Evolutionary conservation across 2,888 invertebrate genomes (phyloP).

Genomic region (Pollenia griseotomentosa): DNA sequence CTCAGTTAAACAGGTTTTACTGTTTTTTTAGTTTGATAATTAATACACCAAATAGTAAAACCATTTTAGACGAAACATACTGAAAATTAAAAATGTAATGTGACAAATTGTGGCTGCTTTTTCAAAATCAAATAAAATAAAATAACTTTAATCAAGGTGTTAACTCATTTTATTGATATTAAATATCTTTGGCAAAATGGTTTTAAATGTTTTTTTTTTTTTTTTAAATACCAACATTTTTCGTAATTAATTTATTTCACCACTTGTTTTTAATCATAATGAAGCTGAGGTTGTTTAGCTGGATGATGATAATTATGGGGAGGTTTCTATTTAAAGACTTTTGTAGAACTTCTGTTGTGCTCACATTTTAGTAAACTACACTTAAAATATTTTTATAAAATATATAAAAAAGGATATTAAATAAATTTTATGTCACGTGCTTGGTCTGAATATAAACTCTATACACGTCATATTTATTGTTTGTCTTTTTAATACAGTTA

Average conservation of each 20-base stretch:
- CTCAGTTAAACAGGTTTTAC: neutral
- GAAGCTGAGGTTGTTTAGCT: conserved; percentile 4
- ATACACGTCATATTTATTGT: conserved; percentile 32
- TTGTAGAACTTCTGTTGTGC: neutral
- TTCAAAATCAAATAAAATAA: conserved; percentile 2
- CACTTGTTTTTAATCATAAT: conserved; percentile 42
- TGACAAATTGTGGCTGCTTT: conserved; percentile 56
- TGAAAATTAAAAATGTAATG: conserved; percentile 27
- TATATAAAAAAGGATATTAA: neutral
- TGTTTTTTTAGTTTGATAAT: conserved; percentile 5
- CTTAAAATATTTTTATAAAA: neutral
- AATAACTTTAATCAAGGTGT: conserved; percentile 20
- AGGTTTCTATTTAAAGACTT: conserved; percentile 19
- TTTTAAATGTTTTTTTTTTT: neutral
- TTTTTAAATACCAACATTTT: neutral
- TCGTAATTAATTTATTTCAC: conserved; percentile 39
- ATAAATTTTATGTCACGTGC: conserved; percentile 10
- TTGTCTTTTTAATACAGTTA: conserved; percentile 21
- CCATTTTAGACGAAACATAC: conserved; percentile 22
- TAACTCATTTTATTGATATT: conserved; percentile 3
- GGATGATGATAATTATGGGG: neutral
- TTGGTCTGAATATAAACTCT: conserved; percentile 21
- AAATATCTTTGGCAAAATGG: conserved; percentile 17
- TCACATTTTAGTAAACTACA: neutral
- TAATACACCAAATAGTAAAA: conserved; percentile 5